A percentile compares a stretch with the other conserved stretches of the same genome.
Evolutionary conservation across 2,113 vertebrate species (phyloP).

Genomic region (Macquaria ambigua): DNA sequence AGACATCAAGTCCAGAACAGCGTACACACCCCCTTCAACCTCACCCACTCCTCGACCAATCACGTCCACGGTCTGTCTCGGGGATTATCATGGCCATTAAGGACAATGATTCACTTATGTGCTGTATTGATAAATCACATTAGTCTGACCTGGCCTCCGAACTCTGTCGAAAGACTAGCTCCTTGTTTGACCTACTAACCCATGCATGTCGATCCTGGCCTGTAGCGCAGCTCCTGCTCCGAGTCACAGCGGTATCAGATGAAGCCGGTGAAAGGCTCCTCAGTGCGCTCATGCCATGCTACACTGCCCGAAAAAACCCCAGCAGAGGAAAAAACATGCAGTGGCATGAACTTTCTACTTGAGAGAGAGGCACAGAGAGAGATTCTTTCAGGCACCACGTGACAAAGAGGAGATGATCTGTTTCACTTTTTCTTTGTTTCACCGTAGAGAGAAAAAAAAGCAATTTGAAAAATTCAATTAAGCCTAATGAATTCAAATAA

Average conservation of each 20-base stretch:
- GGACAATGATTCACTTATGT: conserved; percentile 74
- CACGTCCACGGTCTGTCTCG: conserved; percentile 27
- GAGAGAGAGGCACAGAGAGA: conserved; percentile 47
- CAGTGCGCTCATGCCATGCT: conserved; percentile 76
- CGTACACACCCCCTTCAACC: neutral
- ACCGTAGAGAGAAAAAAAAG: neutral
- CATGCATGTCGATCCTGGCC: conserved; percentile 74
- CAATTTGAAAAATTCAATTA: conserved; percentile 44
- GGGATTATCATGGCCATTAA: conserved; percentile 63
- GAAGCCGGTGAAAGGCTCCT: conserved; percentile 78
- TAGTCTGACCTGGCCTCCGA: conserved; percentile 70
- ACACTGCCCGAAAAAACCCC: conserved; percentile 67
- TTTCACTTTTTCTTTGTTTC: conserved; percentile 65
- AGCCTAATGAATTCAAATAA: conserved; percentile 28
- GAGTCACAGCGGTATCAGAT: conserved; percentile 80
- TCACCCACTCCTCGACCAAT: conserved; percentile 46
- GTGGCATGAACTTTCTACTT: conserved; percentile 74
- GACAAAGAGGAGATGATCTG: conserved; percentile 57
- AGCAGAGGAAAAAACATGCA: conserved; percentile 68
- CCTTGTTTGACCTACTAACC: conserved; percentile 81
- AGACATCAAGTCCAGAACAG: conserved; percentile 44
- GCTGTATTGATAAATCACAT: conserved; percentile 79
- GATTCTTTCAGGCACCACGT: conserved; percentile 67
- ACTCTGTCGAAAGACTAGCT: conserved; percentile 76
- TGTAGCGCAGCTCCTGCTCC: conserved; percentile 68